Conservation (phyloP, 1,140 invertebrate species). For the Drosophila serrata region DNA sequence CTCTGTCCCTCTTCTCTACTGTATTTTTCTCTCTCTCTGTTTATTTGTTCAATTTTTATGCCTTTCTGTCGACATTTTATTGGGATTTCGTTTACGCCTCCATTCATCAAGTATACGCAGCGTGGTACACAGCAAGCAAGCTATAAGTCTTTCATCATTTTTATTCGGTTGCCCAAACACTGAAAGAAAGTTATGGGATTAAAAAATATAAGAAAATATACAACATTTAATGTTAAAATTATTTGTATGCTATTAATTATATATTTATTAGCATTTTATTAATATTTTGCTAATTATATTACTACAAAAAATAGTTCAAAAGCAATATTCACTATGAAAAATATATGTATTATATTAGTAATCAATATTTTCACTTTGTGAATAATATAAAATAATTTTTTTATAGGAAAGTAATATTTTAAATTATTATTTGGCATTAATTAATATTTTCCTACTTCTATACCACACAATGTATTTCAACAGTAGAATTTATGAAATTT, state of each 20-base stretch:
- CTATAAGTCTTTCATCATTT: constrained; percentile 79
- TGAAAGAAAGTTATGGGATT: background rate
- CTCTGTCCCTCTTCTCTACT: background rate
- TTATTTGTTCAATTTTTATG: constrained; percentile 68
- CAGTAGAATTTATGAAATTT: too few relatives aligned
- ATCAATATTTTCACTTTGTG: too few relatives aligned
- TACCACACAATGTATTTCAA: too few relatives aligned
- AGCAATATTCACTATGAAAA: too few relatives aligned
- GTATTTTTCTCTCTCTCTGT: constrained; percentile 24
- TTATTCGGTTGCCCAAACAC: constrained; percentile 56
- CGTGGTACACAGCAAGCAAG: constrained; percentile 15
- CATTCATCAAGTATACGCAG: constrained; percentile 70
- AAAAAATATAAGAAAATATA: too few relatives aligned
- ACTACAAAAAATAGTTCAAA: background rate
- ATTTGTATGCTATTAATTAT: background rate
- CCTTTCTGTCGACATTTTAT: constrained; percentile 64
- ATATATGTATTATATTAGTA: too few relatives aligned
- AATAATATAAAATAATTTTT: too few relatives aligned
- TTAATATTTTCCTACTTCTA: too few relatives aligned
- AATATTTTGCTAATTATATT: background rate
- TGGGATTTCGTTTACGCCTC: constrained; percentile 54
- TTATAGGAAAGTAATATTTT: too few relatives aligned
- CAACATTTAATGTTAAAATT: too few relatives aligned
- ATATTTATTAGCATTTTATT: background rate
- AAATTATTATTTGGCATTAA: too few relatives aligned